phyloP scores from a whole-genome alignment of 2,888 invertebrate genomes.

The Prosapia bicincta region DNA sequence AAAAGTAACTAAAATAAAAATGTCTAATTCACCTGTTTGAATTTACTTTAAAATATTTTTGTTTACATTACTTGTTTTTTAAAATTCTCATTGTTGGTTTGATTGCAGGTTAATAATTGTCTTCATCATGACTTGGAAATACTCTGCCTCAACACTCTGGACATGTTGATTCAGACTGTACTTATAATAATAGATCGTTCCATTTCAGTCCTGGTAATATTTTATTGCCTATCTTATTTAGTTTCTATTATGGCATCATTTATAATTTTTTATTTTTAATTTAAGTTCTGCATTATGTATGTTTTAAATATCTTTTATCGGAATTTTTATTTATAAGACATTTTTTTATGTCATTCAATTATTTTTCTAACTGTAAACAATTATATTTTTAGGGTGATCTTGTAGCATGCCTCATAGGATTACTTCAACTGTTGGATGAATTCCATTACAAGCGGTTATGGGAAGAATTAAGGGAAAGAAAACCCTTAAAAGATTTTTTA shows the following conservation, averaged over 20 bases:
- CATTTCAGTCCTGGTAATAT: constrained; percentile 59
- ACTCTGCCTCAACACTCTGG: constrained; percentile 73
- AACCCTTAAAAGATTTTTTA: constrained; percentile 82
- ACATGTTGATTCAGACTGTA: constrained; percentile 82
- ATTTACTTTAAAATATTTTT: no score
- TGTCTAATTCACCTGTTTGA: no score
- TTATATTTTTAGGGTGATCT: constrained; percentile 64
- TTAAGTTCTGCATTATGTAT: no score
- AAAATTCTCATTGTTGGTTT: no score
- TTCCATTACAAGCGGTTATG: constrained; percentile 84
- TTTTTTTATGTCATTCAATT: neutral
- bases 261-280: no score
- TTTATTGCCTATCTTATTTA: no score
- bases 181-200: constrained; percentile 76
- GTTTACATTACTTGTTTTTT: no score
- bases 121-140: constrained; percentile 79
- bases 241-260: no score
- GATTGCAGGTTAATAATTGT: constrained; percentile 53
- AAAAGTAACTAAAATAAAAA: no score
- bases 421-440: constrained; percentile 81
- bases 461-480: constrained; percentile 73
- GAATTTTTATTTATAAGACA: no score
- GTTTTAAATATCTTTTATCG: no score
- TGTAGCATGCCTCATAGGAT: constrained; percentile 81
- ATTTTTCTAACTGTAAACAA: neutral